A percentile compares a stretch with the other conserved stretches of the same genome.
Conservation (phyloP, 2,113 vertebrate species). For the Mus musculus region DNA sequence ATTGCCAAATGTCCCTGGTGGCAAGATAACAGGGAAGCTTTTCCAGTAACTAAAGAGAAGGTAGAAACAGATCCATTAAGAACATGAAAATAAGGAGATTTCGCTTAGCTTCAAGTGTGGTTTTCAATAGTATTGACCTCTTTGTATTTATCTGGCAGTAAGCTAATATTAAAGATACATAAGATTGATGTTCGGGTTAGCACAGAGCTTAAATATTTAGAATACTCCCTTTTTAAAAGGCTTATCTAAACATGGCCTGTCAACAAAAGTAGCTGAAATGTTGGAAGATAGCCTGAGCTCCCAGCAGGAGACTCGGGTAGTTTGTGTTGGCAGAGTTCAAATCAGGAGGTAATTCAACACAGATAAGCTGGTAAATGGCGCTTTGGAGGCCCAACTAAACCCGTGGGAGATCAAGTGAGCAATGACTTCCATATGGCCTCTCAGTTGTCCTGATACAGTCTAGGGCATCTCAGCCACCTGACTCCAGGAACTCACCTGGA, state of each 20-base stretch:
- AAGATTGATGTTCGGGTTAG: neutral
- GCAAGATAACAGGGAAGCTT: neutral
- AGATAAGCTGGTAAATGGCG: neutral
- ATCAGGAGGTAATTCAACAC: neutral
- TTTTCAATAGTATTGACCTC: neutral
- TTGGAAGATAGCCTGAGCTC: neutral
- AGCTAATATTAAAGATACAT: neutral
- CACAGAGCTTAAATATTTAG: neutral
- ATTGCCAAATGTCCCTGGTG: neutral
- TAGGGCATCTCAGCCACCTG: neutral
- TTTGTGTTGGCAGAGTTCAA: neutral
- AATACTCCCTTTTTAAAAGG: neutral
- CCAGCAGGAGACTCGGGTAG: neutral
- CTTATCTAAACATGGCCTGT: neutral
- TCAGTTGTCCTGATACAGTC: neutral
- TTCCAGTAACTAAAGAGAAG: neutral
- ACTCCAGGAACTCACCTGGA: neutral
- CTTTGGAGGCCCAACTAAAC: neutral
- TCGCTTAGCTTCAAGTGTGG: neutral
- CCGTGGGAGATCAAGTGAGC: neutral
- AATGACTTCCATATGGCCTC: neutral
- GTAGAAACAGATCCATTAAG: neutral
- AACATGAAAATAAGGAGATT: neutral
- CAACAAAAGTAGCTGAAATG: neutral
- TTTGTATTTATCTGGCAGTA: neutral